Evolutionary conservation across 2,888 invertebrate genomes (phyloP).

Genomic region (Blastobasis lacticolella): DNA sequence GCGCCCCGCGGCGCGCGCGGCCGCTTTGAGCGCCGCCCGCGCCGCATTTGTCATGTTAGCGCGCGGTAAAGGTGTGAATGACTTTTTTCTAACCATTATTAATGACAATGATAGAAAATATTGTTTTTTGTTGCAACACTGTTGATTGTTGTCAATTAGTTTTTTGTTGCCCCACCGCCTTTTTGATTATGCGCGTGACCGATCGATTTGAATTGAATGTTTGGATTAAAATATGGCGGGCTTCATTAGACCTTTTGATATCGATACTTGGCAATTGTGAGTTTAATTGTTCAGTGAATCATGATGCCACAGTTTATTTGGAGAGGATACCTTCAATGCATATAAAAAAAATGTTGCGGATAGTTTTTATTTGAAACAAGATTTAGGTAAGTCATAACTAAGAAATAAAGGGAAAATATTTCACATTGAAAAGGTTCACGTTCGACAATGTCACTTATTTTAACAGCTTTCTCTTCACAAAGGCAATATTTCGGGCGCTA

Average conservation of each 20-base stretch:
- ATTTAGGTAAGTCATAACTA: too few relatives aligned
- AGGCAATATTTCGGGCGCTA: constrained; percentile 40
- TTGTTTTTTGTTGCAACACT: constrained; percentile 65
- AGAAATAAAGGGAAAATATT: constrained; percentile 14
- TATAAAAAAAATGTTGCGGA: too few relatives aligned
- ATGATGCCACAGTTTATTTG: too few relatives aligned
- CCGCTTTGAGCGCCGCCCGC: constrained; percentile 39
- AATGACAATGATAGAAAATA: constrained; percentile 72
- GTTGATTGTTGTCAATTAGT: constrained; percentile 72
- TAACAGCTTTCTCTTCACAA: constrained; percentile 28
- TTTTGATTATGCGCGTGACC: constrained; percentile 57
- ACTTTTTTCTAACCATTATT: constrained; percentile 69
- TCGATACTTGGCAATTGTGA: too few relatives aligned
- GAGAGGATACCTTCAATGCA: too few relatives aligned
- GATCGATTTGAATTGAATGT: constrained; percentile 67
- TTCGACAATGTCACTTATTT: constrained; percentile 26
- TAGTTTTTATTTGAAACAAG: too few relatives aligned
- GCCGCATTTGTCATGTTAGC: constrained; percentile 72
- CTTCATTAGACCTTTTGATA: constrained; percentile 50
- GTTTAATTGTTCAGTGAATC: too few relatives aligned
- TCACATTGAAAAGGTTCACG: constrained; percentile 28
- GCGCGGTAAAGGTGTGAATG: constrained; percentile 69
- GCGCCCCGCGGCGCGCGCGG: constrained; percentile 62
- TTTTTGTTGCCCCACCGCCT: constrained; percentile 47
- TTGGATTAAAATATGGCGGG: constrained; percentile 63